Percentiles rank a stretch among this genome's conserved stretches.
Conservation (phyloP, 1,140 invertebrate species). For the Drosophila mayri region DNA sequence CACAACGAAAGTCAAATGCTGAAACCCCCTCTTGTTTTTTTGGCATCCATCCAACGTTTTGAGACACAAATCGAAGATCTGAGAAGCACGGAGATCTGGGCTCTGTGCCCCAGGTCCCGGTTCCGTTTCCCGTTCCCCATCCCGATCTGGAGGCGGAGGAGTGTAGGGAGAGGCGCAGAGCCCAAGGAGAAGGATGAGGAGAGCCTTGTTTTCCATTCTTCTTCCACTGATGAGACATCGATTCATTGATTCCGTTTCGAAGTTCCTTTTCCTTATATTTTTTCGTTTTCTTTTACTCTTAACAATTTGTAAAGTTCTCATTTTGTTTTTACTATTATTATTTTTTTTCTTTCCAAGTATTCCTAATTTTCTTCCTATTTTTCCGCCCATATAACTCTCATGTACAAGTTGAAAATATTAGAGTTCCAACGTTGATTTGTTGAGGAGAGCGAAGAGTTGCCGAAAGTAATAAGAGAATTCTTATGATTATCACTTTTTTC, state of each 20-base stretch:
- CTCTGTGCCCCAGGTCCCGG: background rate
- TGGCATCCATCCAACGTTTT: slow-evolving; percentile 58
- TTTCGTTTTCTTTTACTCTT: slow-evolving; percentile 12
- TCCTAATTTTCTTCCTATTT: slow-evolving; percentile 10
- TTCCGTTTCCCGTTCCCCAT: slow-evolving; percentile 1
- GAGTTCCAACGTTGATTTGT: slow-evolving; percentile 33
- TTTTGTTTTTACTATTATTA: slow-evolving; percentile 13
- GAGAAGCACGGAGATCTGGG: background rate
- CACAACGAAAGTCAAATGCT: slow-evolving; percentile 81
- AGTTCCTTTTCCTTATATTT: slow-evolving; percentile 18
- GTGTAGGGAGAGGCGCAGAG: slow-evolving; percentile 47
- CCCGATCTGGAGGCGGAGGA: slow-evolving; percentile 1
- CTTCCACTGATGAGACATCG: slow-evolving; percentile 41
- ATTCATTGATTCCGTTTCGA: slow-evolving; percentile 34
- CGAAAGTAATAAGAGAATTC: slow-evolving; percentile 34
- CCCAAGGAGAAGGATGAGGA: slow-evolving; percentile 30
- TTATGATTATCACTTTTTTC: slow-evolving; percentile 42
- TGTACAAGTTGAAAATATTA: slow-evolving; percentile 47
- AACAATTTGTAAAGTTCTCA: slow-evolving; percentile 36
- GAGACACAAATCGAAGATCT: slow-evolving; percentile 34
- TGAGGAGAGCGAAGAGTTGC: slow-evolving; percentile 29
- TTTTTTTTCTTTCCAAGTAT: slow-evolving; percentile 16
- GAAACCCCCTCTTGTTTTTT: slow-evolving; percentile 81
- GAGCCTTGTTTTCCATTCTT: slow-evolving; percentile 64
- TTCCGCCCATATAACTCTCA: slow-evolving; percentile 28